These are phyloP conservation scores for Xylocampa areola DNA, from an alignment of 2,888 invertebrate genomes.

Conservation along the genomic window DNA sequence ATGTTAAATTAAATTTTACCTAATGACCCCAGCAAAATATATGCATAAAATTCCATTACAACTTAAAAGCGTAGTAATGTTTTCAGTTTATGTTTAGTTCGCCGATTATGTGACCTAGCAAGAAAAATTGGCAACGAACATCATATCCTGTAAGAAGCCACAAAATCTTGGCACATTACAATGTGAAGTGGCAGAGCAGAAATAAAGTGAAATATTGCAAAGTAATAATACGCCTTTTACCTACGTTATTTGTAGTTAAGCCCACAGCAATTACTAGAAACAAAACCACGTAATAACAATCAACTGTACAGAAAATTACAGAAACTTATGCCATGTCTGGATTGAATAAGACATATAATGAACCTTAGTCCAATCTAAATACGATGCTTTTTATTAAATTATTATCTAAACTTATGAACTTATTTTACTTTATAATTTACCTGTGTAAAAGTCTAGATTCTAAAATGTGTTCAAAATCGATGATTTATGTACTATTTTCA, in stretches of 20 bases:
- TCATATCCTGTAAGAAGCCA: constrained; percentile 35
- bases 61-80: too few species aligned
- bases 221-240: constrained; percentile 1
- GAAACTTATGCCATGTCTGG: constrained; percentile 39
- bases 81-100: constrained; percentile 27
- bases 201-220: constrained; percentile 24
- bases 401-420: background rate
- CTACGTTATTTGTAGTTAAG: too few species aligned
- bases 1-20: too few species aligned
- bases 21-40: too few species aligned
- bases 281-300: constrained; percentile 75
- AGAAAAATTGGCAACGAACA: constrained; percentile 40
- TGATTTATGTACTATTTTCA: too few species aligned
- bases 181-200: constrained; percentile 38
- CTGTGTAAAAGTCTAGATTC: background rate
- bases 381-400: constrained; percentile 24
- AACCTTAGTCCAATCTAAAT: constrained; percentile 15
- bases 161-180: constrained; percentile 46
- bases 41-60: too few species aligned
- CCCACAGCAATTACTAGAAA: constrained; percentile 71
- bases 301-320: constrained; percentile 63
- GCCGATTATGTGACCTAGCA: constrained; percentile 40
- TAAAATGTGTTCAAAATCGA: too few species aligned
- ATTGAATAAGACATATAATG: constrained; percentile 10
- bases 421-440: constrained; percentile 27